Percentiles rank a stretch among this genome's conserved stretches.
phyloP scores from a whole-genome alignment of 2,888 invertebrate genomes.

The Drosophila barbarae region DNA sequence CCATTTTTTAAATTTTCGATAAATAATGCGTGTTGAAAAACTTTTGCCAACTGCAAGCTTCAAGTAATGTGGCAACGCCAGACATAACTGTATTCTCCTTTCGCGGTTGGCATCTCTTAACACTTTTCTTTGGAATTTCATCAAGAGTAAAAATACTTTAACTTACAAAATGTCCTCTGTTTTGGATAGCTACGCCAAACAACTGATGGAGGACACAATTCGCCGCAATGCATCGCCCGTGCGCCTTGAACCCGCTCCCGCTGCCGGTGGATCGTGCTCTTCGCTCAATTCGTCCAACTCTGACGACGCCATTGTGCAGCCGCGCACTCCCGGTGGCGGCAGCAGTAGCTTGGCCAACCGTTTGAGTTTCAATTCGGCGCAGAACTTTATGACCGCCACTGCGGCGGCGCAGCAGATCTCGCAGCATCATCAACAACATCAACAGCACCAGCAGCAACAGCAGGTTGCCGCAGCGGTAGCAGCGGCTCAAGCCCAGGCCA shows the following conservation, averaged over 20 bases:
- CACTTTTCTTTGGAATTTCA: background rate
- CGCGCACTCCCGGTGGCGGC: conserved; percentile 66
- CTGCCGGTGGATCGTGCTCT: conserved; percentile 84
- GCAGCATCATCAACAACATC: conserved; percentile 60
- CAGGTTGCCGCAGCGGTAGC: conserved; percentile 50
- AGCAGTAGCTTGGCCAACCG: conserved; percentile 76
- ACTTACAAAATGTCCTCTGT: background rate
- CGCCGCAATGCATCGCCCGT: conserved; percentile 96
- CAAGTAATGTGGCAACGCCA: background rate
- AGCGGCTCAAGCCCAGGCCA: conserved; percentile 61
- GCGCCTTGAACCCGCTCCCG: conserved; percentile 83
- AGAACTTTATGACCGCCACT: conserved; percentile 77
- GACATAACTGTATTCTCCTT: conserved; percentile 1
- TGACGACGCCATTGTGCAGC: conserved; percentile 76
- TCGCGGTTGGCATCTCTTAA: conserved; percentile 2
- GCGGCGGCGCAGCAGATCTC: conserved; percentile 72
- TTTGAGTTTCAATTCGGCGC: conserved; percentile 77
- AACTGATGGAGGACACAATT: conserved; percentile 96
- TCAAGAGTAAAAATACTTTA: background rate
- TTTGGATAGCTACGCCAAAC: conserved; percentile 90
- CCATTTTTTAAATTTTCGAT: background rate
- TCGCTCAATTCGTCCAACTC: conserved; percentile 89
- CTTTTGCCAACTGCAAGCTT: background rate
- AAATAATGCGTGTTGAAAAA: background rate
- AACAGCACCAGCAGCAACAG: conserved; percentile 56